phyloP scores from a whole-genome alignment of 2,888 invertebrate species.

The Andrena chrysosceles region DNA sequence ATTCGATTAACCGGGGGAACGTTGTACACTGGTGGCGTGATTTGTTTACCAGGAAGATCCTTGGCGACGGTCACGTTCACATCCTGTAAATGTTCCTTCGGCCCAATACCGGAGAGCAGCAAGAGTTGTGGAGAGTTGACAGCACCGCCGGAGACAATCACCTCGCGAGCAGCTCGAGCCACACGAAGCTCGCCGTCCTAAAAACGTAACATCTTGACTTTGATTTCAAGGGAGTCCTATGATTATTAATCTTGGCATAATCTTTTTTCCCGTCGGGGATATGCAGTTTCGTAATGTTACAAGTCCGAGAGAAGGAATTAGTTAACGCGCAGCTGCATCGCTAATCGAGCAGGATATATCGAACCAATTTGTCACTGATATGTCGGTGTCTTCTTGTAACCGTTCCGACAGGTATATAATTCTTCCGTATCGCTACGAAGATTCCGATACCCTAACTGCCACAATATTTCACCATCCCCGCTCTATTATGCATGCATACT shows the following conservation, averaged over 20 bases:
- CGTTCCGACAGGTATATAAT: slow-evolving; percentile 3
- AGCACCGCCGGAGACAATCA: slow-evolving; percentile 88
- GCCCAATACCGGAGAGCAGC: slow-evolving; percentile 89
- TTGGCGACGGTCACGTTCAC: slow-evolving; percentile 88
- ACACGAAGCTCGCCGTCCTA: slow-evolving; percentile 74
- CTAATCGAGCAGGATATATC: slow-evolving; percentile 1
- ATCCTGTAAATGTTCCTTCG: slow-evolving; percentile 87
- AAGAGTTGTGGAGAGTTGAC: slow-evolving; percentile 89
- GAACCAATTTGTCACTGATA: slow-evolving; percentile 2
- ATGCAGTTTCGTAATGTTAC: not conserved
- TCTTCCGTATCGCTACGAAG: not conserved
- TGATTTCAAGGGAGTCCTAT: too few relatives aligned
- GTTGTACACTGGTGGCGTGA: not conserved
- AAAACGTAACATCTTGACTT: slow-evolving; percentile 35
- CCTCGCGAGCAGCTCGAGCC: slow-evolving; percentile 82
- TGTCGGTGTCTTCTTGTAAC: too few relatives aligned
- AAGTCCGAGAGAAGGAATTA: not conserved
- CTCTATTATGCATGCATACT: slow-evolving; percentile 19
- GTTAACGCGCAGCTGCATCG: not conserved
- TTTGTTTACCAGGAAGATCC: slow-evolving; percentile 85
- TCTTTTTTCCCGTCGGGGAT: not conserved
- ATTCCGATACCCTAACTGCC: not conserved
- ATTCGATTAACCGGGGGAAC: not conserved
- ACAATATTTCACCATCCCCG: not conserved
- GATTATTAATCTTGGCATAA: not conserved